phyloP scores from a whole-genome alignment of 2,797 vertebrate genomes.

The Bryconaethiops microstoma region DNA sequence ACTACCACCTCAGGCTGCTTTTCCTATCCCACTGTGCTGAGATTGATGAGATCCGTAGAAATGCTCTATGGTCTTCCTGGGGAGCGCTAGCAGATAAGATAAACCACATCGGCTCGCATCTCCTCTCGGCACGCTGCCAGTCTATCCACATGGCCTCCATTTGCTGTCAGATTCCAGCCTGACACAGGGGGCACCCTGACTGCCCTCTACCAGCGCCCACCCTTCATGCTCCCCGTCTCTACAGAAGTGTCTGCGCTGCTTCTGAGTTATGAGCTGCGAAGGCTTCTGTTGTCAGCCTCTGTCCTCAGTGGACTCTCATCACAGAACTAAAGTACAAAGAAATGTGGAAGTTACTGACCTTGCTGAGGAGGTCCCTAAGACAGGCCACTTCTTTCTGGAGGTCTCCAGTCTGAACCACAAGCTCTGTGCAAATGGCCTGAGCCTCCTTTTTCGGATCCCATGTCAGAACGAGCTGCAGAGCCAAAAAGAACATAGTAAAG shows the following conservation, averaged over 20 bases:
- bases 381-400: slow-evolving; percentile 84
- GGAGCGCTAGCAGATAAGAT: slow-evolving; percentile 41
- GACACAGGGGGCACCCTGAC: slow-evolving; percentile 73
- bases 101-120: slow-evolving; percentile 16
- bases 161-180: slow-evolving; percentile 85
- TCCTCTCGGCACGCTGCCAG: slow-evolving; percentile 56
- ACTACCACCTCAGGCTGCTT: not conserved
- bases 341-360: slow-evolving; percentile 75
- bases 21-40: slow-evolving; percentile 5
- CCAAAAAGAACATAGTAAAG: slow-evolving; percentile 49
- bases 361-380: slow-evolving; percentile 80
- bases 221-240: slow-evolving; percentile 57
- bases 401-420: slow-evolving; percentile 77
- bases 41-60: slow-evolving; percentile 39
- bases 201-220: slow-evolving; percentile 54
- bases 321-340: slow-evolving; percentile 32
- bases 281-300: slow-evolving; percentile 82
- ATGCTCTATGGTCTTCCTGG: slow-evolving; percentile 13
- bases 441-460: slow-evolving; percentile 82
- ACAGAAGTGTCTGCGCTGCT: slow-evolving; percentile 82
- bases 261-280: slow-evolving; percentile 93
- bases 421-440: slow-evolving; percentile 78
- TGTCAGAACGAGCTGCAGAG: slow-evolving; percentile 81
- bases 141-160: slow-evolving; percentile 83
- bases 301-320: slow-evolving; percentile 65